Conservation (phyloP, 2,113 vertebrate species). For the Pomatorhinus ruficollis region DNA sequence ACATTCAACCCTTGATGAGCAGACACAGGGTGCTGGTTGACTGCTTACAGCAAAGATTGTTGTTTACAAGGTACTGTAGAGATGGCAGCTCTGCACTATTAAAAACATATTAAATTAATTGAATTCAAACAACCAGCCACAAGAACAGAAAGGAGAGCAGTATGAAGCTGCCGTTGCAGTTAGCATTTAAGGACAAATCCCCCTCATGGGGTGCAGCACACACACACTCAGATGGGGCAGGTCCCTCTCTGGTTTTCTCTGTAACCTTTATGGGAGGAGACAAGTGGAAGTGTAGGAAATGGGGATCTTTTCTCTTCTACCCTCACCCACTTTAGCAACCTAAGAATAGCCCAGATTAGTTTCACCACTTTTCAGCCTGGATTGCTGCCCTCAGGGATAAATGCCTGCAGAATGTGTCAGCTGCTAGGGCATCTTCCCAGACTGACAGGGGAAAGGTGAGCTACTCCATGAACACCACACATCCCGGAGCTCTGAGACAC, state of each 20-base stretch:
- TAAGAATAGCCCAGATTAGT: background rate
- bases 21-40: background rate
- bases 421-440: background rate
- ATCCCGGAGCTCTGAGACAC: background rate
- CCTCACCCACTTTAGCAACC: background rate
- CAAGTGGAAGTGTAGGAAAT: background rate
- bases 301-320: background rate
- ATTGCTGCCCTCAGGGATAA: background rate
- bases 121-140: background rate
- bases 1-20: background rate
- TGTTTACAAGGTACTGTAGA: background rate
- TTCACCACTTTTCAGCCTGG: background rate
- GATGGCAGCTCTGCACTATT: background rate
- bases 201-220: background rate
- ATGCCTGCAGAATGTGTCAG: background rate
- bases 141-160: background rate
- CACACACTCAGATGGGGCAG: background rate
- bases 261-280: background rate
- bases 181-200: background rate
- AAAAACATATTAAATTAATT: background rate
- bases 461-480: accelerated
- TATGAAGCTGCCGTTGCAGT: background rate
- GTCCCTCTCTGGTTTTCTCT: background rate
- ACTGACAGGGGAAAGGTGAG: background rate
- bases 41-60: background rate